A percentile compares a stretch with the other conserved stretches of the same genome.
Conservation (phyloP, 2,113 vertebrate species). For the Xiphorhynchus elegans region DNA sequence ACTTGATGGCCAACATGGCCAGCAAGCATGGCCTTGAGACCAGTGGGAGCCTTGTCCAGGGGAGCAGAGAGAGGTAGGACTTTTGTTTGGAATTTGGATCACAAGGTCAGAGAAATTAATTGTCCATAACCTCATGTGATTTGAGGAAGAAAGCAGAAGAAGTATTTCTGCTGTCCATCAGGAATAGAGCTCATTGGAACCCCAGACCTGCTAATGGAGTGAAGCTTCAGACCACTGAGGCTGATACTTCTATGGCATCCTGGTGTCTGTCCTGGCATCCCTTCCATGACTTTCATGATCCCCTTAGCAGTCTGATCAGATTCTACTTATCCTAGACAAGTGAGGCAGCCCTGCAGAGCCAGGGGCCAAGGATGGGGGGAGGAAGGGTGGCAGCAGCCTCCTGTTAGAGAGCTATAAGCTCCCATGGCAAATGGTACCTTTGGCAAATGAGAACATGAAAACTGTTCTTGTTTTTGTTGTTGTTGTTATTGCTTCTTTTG, state of each 20-base stretch:
- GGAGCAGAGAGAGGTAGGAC: not conserved
- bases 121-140: not conserved
- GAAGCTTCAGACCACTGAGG: not conserved
- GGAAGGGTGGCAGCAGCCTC: not conserved
- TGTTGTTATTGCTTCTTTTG: not conserved
- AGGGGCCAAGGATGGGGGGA: not conserved
- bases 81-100: not conserved
- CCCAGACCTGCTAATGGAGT: not conserved
- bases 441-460: not conserved
- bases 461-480: not conserved
- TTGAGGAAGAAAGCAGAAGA: not conserved
- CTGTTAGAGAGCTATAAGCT: not conserved
- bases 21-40: not conserved
- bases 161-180: not conserved
- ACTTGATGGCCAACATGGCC: not conserved
- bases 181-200: rapidly evolving
- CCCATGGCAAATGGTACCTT: not conserved
- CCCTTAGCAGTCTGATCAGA: not conserved
- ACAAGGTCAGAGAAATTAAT: not conserved
- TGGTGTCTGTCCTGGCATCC: not conserved
- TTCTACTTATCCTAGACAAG: not conserved
- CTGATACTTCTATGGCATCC: not conserved
- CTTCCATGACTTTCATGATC: not conserved
- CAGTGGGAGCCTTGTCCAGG: not conserved
- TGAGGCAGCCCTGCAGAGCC: rapidly evolving